These are phyloP conservation scores for Malurus leucopterus DNA, from an alignment of 2,797 vertebrate species.

Conservation along the genomic window DNA sequence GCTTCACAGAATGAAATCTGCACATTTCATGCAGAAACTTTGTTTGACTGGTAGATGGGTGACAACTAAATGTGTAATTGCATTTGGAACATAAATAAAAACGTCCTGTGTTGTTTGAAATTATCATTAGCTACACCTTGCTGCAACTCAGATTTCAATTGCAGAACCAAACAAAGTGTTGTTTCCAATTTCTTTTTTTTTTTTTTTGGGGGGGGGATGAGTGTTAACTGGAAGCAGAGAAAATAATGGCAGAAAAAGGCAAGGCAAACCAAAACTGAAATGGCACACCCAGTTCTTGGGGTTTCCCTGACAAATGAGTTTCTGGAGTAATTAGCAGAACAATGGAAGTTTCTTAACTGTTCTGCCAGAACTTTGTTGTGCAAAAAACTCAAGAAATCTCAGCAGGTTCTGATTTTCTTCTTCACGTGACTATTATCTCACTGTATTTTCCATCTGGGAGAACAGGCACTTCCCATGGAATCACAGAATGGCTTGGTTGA, in stretches of 20 bases:
- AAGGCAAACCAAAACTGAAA: neutral
- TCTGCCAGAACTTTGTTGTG: neutral
- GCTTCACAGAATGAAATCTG: slow-evolving; percentile 19
- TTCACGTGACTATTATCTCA: neutral
- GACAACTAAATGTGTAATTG: neutral
- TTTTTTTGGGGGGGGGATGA: neutral
- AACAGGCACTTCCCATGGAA: neutral
- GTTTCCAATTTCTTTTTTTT: neutral
- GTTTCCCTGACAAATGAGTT: neutral
- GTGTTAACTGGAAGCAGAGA: slow-evolving; percentile 22
- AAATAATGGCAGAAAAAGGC: slow-evolving; percentile 21
- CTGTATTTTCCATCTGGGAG: neutral
- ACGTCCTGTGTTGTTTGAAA: neutral
- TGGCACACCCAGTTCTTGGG: neutral
- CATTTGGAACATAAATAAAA: slow-evolving; percentile 28
- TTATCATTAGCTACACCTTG: neutral
- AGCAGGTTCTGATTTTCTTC: neutral
- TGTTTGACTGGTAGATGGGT: slow-evolving; percentile 1
- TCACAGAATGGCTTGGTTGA: neutral
- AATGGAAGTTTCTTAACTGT: neutral
- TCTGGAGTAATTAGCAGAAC: slow-evolving; percentile 5
- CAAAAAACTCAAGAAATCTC: slow-evolving; percentile 9
- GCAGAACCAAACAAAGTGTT: neutral
- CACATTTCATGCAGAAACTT: neutral
- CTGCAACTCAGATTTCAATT: slow-evolving; percentile 10